These are phyloP conservation scores for Aphelocoma californica DNA, from an alignment of 2,797 vertebrate species.

Conservation along the genomic window DNA sequence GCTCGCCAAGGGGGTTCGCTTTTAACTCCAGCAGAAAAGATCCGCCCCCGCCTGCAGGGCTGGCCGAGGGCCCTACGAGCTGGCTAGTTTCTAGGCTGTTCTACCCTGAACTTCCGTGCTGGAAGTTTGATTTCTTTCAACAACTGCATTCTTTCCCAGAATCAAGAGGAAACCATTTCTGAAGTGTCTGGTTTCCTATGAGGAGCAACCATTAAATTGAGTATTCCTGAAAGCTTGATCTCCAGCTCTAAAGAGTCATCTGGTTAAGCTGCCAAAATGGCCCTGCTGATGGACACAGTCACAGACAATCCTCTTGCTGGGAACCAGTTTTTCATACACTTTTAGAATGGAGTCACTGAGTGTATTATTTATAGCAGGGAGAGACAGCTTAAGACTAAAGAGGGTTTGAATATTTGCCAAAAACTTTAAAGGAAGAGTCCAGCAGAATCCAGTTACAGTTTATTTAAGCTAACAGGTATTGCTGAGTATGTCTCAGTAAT, in stretches of 20 bases:
- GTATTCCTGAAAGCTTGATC: background rate
- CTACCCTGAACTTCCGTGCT: constrained; percentile 30
- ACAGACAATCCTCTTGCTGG: background rate
- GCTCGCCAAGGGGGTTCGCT: background rate
- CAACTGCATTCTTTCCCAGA: constrained; percentile 56
- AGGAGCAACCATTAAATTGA: background rate
- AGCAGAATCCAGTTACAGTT: background rate
- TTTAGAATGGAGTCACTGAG: background rate
- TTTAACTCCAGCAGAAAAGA: background rate
- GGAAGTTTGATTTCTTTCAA: constrained; percentile 35
- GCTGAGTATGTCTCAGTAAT: background rate
- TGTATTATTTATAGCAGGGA: background rate
- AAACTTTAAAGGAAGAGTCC: background rate
- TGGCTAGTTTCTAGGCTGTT: background rate
- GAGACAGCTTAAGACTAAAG: background rate
- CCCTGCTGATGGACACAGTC: background rate
- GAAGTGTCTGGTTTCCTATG: constrained; percentile 66
- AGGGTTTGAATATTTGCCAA: background rate
- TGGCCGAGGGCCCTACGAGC: background rate
- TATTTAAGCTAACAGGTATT: background rate
- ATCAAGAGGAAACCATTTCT: constrained; percentile 59
- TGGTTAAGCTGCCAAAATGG: background rate
- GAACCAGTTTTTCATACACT: background rate
- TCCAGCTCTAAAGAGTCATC: background rate
- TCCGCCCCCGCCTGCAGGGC: constrained; percentile 4